A percentile compares a stretch with the other conserved stretches of the same genome.
These are phyloP conservation scores for Drosophila paranaensis DNA, from an alignment of 2,888 invertebrate genomes.

Conservation along the genomic window DNA sequence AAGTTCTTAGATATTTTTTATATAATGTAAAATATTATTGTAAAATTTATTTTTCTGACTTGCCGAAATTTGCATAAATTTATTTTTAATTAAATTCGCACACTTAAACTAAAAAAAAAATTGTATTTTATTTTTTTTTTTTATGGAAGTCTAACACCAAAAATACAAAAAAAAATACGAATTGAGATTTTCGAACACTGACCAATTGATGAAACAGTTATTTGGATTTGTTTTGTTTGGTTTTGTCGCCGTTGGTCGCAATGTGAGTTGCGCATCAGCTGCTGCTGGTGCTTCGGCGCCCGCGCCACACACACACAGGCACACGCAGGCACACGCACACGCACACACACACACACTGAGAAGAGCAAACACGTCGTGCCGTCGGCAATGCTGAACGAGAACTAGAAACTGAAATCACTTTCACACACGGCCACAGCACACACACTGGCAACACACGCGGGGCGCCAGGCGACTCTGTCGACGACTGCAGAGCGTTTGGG, in stretches of 20 bases:
- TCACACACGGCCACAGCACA: conserved; percentile 33
- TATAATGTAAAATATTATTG: not conserved
- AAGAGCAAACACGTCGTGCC: conserved; percentile 81
- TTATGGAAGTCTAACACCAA: conserved; percentile 16
- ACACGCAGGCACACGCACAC: not conserved
- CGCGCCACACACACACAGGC: conserved; percentile 35
- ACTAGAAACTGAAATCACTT: conserved; percentile 71
- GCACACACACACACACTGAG: conserved; percentile 27
- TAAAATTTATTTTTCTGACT: not conserved
- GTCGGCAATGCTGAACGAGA: conserved; percentile 84
- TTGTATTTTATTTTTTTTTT: conserved; percentile 7
- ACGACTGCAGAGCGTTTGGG: conserved; percentile 54
- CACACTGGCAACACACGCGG: conserved; percentile 26
- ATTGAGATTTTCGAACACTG: conserved; percentile 16
- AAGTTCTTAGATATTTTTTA: not conserved
- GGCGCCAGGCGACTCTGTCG: conserved; percentile 51
- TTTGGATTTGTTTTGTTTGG: conserved; percentile 35
- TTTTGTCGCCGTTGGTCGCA: conserved; percentile 31
- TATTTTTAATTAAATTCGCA: not conserved
- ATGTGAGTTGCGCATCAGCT: conserved; percentile 28
- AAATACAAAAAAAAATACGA: conserved; percentile 19
- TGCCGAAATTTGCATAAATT: conserved; percentile 3
- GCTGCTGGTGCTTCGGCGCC: conserved; percentile 45
- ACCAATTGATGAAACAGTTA: conserved; percentile 31
- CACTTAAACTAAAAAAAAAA: conserved; percentile 1